These are phyloP conservation scores for Pseudomyrmex cubaensis DNA, from an alignment of 1,140 invertebrate genomes.

Conservation along the genomic window DNA sequence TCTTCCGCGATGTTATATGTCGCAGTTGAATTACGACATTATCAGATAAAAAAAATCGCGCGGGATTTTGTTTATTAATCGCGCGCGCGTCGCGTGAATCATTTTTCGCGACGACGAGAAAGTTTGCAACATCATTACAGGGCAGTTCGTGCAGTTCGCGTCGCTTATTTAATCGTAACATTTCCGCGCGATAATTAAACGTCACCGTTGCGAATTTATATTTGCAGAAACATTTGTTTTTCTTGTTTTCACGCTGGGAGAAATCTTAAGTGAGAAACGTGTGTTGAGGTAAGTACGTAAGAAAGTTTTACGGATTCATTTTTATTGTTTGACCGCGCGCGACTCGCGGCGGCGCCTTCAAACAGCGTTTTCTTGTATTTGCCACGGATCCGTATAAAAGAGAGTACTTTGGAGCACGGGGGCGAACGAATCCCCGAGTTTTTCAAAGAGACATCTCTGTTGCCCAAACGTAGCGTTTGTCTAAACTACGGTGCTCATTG, in stretches of 20 bases:
- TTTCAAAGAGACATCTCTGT: conserved; percentile 53
- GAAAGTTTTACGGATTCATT: conserved; percentile 41
- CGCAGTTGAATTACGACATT: background rate
- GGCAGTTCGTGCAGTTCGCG: background rate
- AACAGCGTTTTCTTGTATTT: conserved; percentile 35
- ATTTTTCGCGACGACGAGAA: background rate
- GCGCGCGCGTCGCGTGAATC: background rate
- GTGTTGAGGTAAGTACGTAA: background rate
- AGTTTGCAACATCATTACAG: too few species aligned
- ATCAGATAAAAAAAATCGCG: background rate
- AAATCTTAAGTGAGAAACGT: background rate
- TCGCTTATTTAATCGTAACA: background rate
- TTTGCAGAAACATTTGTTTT: background rate
- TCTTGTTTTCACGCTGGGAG: background rate
- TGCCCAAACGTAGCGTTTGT: conserved; percentile 53
- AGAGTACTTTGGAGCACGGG: conserved; percentile 20
- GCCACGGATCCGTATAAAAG: conserved; percentile 46
- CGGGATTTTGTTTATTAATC: background rate
- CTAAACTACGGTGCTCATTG: conserved; percentile 42
- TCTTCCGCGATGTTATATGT: background rate
- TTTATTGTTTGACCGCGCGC: conserved; percentile 46
- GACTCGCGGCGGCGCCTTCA: conserved; percentile 1
- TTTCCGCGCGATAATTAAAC: background rate
- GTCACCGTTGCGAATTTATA: background rate
- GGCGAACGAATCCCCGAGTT: conserved; percentile 43